These are phyloP conservation scores for Euplagia quadripunctaria DNA, from an alignment of 2,888 invertebrate genomes.

Conservation along the genomic window DNA sequence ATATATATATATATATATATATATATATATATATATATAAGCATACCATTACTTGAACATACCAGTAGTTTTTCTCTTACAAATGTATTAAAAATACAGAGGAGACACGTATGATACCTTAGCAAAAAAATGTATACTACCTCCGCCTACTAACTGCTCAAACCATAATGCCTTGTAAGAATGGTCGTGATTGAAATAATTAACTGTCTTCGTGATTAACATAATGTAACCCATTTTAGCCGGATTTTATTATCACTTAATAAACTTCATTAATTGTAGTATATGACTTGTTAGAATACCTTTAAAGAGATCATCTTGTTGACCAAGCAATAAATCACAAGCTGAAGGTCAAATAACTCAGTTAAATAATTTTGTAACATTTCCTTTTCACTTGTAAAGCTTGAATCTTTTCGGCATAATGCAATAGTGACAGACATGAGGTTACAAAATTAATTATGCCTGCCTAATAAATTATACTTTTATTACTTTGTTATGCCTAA, in stretches of 20 bases:
- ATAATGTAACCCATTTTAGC: background rate
- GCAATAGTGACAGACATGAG: slow-evolving; percentile 10
- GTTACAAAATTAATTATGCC: slow-evolving; percentile 33
- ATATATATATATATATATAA: no score
- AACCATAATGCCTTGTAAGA: background rate
- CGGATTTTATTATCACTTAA: background rate
- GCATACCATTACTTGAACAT: background rate
- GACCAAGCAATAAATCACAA: slow-evolving; percentile 25
- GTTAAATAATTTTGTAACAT: slow-evolving; percentile 42
- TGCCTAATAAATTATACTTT: slow-evolving; percentile 9
- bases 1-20: no score
- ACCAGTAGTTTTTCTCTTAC: no score
- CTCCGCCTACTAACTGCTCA: no score
- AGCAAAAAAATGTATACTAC: no score
- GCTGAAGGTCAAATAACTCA: slow-evolving; percentile 36
- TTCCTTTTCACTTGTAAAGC: slow-evolving; percentile 26
- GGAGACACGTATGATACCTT: no score
- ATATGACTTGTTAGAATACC: slow-evolving; percentile 16
- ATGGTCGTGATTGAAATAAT: background rate
- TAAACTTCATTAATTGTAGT: slow-evolving; percentile 11
- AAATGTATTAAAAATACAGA: no score
- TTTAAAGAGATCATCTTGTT: slow-evolving; percentile 6
- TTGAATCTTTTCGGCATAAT: slow-evolving; percentile 11
- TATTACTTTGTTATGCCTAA: background rate
- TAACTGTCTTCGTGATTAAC: background rate